Conservation (phyloP, 2,113 vertebrate genomes). For the Heterotilapia buettikoferi region DNA sequence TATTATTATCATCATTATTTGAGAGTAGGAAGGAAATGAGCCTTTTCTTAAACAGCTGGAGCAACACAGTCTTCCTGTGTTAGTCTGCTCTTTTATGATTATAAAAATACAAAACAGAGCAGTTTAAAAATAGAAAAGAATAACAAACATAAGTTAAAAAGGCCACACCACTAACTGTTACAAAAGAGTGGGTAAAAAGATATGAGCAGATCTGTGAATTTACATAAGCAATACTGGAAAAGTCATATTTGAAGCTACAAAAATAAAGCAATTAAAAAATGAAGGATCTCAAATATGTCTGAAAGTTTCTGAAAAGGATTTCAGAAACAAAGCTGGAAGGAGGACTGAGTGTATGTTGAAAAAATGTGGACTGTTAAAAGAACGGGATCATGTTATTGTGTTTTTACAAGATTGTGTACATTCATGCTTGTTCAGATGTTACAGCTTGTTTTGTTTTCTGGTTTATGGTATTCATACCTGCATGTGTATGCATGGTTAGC, state of each 20-base stretch:
- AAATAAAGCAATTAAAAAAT: not conserved
- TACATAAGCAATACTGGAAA: not conserved
- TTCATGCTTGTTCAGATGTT: not conserved
- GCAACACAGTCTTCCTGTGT: not conserved
- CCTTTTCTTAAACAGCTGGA: not conserved
- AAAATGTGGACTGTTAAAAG: not conserved
- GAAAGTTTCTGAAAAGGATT: not conserved
- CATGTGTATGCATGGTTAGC: not conserved
- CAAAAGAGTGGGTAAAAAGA: not conserved
- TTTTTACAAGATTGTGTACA: not conserved
- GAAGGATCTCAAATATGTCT: not conserved
- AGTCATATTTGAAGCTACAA: not conserved
- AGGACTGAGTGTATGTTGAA: not conserved
- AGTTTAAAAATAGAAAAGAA: not conserved
- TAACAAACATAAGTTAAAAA: accelerated
- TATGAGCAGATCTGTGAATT: not conserved
- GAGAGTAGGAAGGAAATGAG: not conserved
- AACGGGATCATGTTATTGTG: not conserved
- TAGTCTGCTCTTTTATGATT: not conserved
- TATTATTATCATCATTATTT: not conserved
- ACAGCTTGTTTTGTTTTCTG: not conserved
- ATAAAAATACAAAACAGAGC: not conserved
- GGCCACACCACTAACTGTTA: not conserved
- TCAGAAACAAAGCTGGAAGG: not conserved
- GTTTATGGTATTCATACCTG: not conserved